Base-by-base conservation (phyloP, 2,113 vertebrate genomes). In the Phylloscopus whistleri region DNA sequence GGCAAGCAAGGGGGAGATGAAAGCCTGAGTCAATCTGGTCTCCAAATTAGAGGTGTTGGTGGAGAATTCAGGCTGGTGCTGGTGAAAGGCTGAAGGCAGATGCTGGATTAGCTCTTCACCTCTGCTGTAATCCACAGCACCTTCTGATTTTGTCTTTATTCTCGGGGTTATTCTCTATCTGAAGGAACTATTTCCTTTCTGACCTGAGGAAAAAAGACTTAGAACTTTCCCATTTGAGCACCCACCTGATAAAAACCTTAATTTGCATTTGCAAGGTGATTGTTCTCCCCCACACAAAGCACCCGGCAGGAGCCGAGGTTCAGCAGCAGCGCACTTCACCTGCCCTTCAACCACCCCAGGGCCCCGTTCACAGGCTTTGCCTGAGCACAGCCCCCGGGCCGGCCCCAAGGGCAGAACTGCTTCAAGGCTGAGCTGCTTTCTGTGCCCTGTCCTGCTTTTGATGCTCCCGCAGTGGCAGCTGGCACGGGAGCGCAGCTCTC, bases 301-400 rank as follows among this genome's bases (percentile, higher is more conserved):
- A 6, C 3, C 15, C 16, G 1, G 0, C 1, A 27, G 49, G 46
- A 81, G 70, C 75, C 58, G 60, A n/a, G 58, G 44, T 11, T 2
- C 7, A 13, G 62, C 80, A 79, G 59, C 1, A 46, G 56, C 5
- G 68, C 2, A 0, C 56, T 88, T 66, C 83, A 66, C 51, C 79
- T 31, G 66, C 48, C 82, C 78, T 92, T 81, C 68, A 53, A 2
- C 17, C 82, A 44, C 83, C 81, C 1, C 0, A 13, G 89, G 52
- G 62, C 11, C 37, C 19, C 8, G 43, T 1, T 43, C 72, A 26
- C 2, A 0, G 33, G 4, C 15, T 19, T 23, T 24, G 11, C 28
- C 43, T 2, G 8, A 49, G 79, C 55, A 33, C 39, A 87, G 64
- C 79, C 69, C 89, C 89, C 56, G 6, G 1, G 70, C 0, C 0